Base-by-base conservation (phyloP, 2,888 invertebrate genomes). In the Hemicrepidius hirtus region DNA sequence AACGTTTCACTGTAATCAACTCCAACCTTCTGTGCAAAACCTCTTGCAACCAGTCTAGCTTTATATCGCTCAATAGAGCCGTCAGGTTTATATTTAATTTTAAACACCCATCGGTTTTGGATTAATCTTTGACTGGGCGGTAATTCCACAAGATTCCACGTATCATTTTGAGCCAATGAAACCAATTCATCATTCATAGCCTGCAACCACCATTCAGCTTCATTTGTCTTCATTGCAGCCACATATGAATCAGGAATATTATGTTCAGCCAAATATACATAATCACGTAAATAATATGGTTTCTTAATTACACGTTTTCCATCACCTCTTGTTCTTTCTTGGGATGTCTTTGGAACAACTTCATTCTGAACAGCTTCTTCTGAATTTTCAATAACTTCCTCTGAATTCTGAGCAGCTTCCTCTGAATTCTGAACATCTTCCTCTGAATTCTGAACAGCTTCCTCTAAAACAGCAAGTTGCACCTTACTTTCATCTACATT, bases 121-220 rank as follows among this genome's bases (percentile, higher is more conserved):
- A 50, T 50, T 21, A 50, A 4, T 50, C 18, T 50, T 6, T 21
- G 5, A 16, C n/a, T 5, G 9, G n/a, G n/a, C 12, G 46, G 46
- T n/a, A 13, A 13, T 9, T 50, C 24, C 9, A 50, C 50, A 9
- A 16, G 50, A 46, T 46, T n/a, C 46, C 50, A 50, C 20, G 18
- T 50, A 16, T 21, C 6, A 21, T 18, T 50, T 16, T 50, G 9
- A 3, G 3, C n/a, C n/a, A 21, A 21, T 7, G 50, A 18, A 6
- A 10, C 18, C 3, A 50, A 10, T 50, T 50, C 50, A 9, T 50
- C 18, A 3, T 50, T 50, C 50, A 50, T 50, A 3, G 18, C 50
- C 18, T 50, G 6, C 20, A 10, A 3, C 18, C 50, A 50, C n/a
- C n/a, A 3, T n/a, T n/a, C n/a, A 9, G 41, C 6, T 9, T 41